Evolutionary conservation across 2,113 vertebrate species (phyloP).

Genomic region (Apistogramma diplotaenia): DNA sequence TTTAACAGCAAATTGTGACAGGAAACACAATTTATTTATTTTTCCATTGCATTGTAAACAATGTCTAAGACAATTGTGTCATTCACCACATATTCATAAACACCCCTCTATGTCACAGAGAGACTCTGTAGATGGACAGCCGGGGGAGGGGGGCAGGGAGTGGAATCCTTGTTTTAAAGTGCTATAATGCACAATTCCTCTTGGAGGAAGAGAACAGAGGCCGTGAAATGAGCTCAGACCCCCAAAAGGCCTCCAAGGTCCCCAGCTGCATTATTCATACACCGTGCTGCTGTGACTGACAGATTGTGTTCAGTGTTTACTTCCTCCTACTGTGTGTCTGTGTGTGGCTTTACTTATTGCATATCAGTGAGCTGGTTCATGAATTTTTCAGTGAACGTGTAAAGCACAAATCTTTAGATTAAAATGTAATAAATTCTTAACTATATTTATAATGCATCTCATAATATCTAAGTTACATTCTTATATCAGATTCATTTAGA

Average conservation of each 20-base stretch:
- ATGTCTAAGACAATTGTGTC: conserved; percentile 50
- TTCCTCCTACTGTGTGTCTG: conserved; percentile 13
- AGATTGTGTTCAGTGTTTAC: conserved; percentile 7
- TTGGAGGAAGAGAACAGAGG: conserved; percentile 70
- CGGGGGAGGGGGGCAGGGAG: neutral
- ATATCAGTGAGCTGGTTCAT: conserved; percentile 75
- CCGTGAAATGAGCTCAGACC: conserved; percentile 33
- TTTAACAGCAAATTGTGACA: conserved; percentile 77
- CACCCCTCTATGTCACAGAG: conserved; percentile 40
- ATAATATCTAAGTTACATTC: conserved; percentile 77
- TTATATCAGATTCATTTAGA: conserved; percentile 69
- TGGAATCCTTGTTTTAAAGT: conserved; percentile 61
- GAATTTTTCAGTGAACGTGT: conserved; percentile 52
- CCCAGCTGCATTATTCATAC: conserved; percentile 50
- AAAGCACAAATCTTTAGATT: conserved; percentile 61
- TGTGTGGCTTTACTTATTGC: conserved; percentile 73
- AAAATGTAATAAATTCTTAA: conserved; percentile 69
- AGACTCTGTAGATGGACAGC: conserved; percentile 33
- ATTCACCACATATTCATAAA: conserved; percentile 55
- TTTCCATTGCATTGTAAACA: conserved; percentile 64
- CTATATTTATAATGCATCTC: conserved; percentile 70
- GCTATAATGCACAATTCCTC: conserved; percentile 74
- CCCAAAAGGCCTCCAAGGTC: conserved; percentile 43
- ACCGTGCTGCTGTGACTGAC: conserved; percentile 26
- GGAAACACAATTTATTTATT: conserved; percentile 57